Conservation (phyloP, 1,140 invertebrate species). For the Ephestia elutella region DNA sequence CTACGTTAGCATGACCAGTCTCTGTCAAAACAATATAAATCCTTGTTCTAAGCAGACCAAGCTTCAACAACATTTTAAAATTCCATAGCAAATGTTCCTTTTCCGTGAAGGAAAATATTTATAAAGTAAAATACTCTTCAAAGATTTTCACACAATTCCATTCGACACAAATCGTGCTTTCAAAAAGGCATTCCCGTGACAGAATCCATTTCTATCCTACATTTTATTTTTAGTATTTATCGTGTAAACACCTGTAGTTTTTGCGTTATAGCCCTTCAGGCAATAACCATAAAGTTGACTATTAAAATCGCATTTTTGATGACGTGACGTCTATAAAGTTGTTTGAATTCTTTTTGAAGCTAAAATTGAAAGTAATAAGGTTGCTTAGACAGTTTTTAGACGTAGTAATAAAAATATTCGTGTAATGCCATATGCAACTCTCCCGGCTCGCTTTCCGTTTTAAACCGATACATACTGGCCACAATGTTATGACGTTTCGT, state of each 20-base stretch:
- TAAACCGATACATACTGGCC: not conserved
- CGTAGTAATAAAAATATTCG: not conserved
- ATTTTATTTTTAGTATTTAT: not conserved
- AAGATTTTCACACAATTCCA: not conserved
- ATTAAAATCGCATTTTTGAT: not conserved
- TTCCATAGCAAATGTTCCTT: too few relatives aligned
- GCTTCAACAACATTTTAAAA: not conserved
- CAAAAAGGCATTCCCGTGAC: not conserved
- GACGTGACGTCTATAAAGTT: not conserved
- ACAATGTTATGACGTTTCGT: not conserved
- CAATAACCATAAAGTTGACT: not conserved
- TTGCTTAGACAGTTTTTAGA: not conserved
- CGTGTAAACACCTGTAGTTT: not conserved
- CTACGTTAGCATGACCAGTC: not conserved
- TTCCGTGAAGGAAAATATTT: too few relatives aligned
- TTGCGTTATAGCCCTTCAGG: not conserved
- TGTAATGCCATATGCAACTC: not conserved
- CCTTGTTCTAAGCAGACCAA: not conserved
- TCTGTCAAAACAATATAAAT: not conserved
- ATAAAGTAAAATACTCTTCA: not conserved
- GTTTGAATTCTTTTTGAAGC: not conserved
- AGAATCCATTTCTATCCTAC: not conserved
- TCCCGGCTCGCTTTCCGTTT: not conserved
- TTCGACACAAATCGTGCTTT: not conserved
- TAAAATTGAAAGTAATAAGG: not conserved